Evolutionary conservation across 2,888 invertebrate genomes (phyloP).

Genomic region (Azorinus chamasolen): DNA sequence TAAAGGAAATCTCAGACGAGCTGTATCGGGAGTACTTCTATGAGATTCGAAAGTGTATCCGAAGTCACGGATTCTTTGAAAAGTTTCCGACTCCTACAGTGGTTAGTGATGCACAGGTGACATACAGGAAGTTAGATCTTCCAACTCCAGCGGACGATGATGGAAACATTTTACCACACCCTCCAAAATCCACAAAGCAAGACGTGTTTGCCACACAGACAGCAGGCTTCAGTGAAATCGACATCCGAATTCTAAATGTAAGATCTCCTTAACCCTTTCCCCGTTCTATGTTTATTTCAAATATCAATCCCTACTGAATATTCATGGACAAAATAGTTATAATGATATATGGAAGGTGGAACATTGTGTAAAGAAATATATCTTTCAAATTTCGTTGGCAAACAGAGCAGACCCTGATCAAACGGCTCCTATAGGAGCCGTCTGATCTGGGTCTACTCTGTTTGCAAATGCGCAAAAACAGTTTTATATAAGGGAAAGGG

Average conservation of each 20-base stretch:
- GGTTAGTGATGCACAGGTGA: constrained; percentile 47
- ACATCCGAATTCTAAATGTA: constrained; percentile 32
- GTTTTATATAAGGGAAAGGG: too few species aligned
- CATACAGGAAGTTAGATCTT: constrained; percentile 39
- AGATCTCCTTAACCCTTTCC: constrained; percentile 7
- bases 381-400: too few species aligned
- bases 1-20: constrained; percentile 49
- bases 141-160: constrained; percentile 50
- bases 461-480: too few species aligned
- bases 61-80: constrained; percentile 55
- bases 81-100: constrained; percentile 53
- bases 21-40: constrained; percentile 41
- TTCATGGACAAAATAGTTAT: too few species aligned
- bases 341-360: too few species aligned
- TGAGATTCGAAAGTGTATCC: constrained; percentile 39
- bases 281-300: too few species aligned
- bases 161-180: constrained; percentile 47
- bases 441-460: too few species aligned
- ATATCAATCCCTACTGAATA: too few species aligned
- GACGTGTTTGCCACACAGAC: constrained; percentile 28
- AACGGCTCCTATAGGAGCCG: too few species aligned
- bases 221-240: constrained; percentile 17
- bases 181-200: constrained; percentile 44
- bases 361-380: too few species aligned
- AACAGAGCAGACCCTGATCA: too few species aligned